Evolutionary conservation across 35 echinoderm and acorn worm species (phyloP).

Genomic region (Ptychodera flava): DNA sequence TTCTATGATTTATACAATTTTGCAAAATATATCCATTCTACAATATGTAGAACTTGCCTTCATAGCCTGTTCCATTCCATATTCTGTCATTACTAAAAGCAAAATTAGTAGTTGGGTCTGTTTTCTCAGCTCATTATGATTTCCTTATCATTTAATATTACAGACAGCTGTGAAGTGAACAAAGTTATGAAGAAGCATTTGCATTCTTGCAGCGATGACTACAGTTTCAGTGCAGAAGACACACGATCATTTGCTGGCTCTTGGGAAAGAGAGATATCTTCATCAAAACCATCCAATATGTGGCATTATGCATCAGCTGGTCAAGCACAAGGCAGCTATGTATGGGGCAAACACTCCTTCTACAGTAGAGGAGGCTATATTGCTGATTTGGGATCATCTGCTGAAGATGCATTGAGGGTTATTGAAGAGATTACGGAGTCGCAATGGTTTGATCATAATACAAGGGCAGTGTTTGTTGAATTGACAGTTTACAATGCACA

Average conservation of each 20-base stretch:
- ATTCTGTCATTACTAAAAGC: no score
- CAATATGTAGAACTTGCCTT: no score
- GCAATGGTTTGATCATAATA: conserved; percentile 58
- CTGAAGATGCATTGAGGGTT: not conserved
- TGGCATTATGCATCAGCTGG: conserved; percentile 31
- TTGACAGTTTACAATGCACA: conserved; percentile 83
- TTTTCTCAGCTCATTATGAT: no score
- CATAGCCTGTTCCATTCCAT: no score
- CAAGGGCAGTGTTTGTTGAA: conserved; percentile 64
- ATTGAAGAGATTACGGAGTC: conserved; percentile 11
- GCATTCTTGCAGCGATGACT: no score
- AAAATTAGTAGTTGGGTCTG: no score
- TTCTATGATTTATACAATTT: no score
- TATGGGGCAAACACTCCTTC: not conserved
- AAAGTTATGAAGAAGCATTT: no score
- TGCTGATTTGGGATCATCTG: conserved; percentile 24
- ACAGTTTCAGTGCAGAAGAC: no score
- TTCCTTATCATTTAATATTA: no score
- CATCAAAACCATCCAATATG: not conserved
- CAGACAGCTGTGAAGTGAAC: no score
- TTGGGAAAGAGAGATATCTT: conserved; percentile 13
- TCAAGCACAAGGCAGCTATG: conserved; percentile 46
- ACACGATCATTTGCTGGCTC: conserved; percentile 42
- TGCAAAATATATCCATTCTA: no score
- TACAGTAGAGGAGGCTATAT: conserved; percentile 59